phyloP scores from a whole-genome alignment of 64 coral and sea anemone species.

The Pocillopora damicornis region DNA sequence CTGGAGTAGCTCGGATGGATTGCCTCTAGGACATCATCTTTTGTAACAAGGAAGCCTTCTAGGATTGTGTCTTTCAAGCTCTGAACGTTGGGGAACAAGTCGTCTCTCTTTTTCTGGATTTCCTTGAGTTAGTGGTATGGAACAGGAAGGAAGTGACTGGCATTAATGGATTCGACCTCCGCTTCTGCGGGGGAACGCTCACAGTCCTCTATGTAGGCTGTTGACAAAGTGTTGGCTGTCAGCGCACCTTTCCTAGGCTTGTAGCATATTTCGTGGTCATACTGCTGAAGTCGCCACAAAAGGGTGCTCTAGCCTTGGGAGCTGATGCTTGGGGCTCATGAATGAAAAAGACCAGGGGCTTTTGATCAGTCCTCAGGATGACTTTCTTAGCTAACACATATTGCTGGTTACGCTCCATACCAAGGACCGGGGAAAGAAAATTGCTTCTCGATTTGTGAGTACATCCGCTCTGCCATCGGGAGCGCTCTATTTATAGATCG shows the following conservation, averaged over 20 bases:
- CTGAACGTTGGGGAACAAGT: neutral
- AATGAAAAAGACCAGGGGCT: no score
- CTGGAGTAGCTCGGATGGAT: neutral
- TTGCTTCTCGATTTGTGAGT: slow-evolving; percentile 49
- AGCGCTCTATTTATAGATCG: neutral
- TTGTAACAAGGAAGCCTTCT: neutral
- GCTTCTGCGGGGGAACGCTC: no score
- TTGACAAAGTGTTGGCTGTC: neutral
- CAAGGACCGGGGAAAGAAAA: neutral
- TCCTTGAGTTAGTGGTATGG: neutral
- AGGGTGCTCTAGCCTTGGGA: no score
- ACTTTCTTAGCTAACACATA: neutral
- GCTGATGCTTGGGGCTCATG: no score
- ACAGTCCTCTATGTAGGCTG: neutral
- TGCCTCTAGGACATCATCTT: neutral
- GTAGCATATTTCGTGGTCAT: slow-evolving; percentile 17
- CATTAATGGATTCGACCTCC: no score
- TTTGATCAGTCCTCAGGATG: neutral
- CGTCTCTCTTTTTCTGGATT: neutral
- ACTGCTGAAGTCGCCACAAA: slow-evolving; percentile 5
- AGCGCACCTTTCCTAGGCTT: neutral
- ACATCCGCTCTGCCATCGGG: neutral
- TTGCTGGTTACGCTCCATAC: slow-evolving; percentile 14
- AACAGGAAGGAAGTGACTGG: neutral
- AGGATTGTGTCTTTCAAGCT: neutral